These are phyloP conservation scores for Chelonus insularis DNA, from an alignment of 1,140 invertebrate species.

Conservation along the genomic window DNA sequence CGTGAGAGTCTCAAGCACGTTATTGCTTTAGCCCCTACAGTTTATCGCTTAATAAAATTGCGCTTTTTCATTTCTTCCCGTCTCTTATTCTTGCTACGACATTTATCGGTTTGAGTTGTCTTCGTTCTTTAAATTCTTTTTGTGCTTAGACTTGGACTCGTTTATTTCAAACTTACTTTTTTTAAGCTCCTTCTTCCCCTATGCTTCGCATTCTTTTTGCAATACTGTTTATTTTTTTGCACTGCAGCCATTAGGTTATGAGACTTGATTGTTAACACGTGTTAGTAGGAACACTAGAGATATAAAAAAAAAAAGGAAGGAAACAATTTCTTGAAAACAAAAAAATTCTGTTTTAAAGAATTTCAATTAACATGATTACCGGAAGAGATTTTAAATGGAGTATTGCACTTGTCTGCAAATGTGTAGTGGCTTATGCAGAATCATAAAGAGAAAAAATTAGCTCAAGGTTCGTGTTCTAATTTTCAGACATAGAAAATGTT, in stretches of 20 bases:
- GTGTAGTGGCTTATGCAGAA: neutral
- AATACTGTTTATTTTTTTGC: no score
- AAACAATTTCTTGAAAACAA: neutral
- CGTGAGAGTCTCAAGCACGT: constrained; percentile 9
- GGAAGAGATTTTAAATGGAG: neutral
- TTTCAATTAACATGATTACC: constrained; percentile 14
- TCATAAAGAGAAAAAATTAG: neutral
- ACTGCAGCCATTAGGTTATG: constrained; percentile 8
- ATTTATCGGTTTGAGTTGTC: constrained; percentile 18
- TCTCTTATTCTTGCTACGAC: neutral
- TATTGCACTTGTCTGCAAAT: neutral
- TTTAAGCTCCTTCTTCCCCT: no score
- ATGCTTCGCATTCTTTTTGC: no score
- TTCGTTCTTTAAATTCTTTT: constrained; percentile 1
- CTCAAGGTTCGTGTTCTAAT: neutral
- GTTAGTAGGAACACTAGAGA: no score
- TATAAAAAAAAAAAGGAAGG: neutral
- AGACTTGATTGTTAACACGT: neutral
- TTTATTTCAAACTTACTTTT: neutral
- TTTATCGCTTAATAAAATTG: constrained; percentile 23
- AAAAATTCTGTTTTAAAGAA: neutral
- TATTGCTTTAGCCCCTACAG: constrained; percentile 12
- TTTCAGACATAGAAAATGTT: neutral
- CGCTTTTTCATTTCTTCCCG: constrained; percentile 5
- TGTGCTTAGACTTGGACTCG: neutral